A percentile compares a stretch with the other conserved stretches of the same genome.
These are phyloP conservation scores for Mastigias papua DNA, from an alignment of 30 jellyfish, hydroid and myxozoan species.

Conservation along the genomic window DNA sequence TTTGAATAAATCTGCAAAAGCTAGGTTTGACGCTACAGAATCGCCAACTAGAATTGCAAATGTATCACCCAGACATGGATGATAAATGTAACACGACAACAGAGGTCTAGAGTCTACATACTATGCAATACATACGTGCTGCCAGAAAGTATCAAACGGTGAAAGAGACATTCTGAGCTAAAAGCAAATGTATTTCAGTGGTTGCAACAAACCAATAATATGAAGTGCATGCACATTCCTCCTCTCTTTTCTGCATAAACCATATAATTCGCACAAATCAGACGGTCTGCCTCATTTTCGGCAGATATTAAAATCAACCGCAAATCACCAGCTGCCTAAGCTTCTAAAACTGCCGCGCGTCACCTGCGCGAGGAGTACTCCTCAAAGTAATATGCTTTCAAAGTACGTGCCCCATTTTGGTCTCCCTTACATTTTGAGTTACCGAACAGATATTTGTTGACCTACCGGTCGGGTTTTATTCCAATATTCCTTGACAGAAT, in stretches of 20 bases:
- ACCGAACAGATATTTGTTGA: no score
- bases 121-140: constrained; percentile 37
- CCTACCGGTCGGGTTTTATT: no score
- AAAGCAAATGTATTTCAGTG: background rate
- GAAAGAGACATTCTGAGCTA: constrained; percentile 9
- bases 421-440: no score
- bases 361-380: background rate
- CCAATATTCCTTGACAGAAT: no score
- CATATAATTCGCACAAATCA: background rate
- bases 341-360: background rate
- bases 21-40: background rate
- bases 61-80: background rate
- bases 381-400: background rate
- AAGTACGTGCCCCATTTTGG: background rate
- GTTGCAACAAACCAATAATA: background rate
- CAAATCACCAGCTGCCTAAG: constrained; percentile 1
- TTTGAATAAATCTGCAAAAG: no score
- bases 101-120: background rate
- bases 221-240: background rate
- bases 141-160: constrained; percentile 39
- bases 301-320: background rate
- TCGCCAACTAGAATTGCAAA: background rate
- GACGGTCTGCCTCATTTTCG: background rate
- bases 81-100: background rate
- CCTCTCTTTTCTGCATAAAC: background rate